These are phyloP conservation scores for Petrosia ficiformis DNA, from an alignment of 37 sponge, comb jelly and placozoan genomes.

Conservation along the genomic window DNA sequence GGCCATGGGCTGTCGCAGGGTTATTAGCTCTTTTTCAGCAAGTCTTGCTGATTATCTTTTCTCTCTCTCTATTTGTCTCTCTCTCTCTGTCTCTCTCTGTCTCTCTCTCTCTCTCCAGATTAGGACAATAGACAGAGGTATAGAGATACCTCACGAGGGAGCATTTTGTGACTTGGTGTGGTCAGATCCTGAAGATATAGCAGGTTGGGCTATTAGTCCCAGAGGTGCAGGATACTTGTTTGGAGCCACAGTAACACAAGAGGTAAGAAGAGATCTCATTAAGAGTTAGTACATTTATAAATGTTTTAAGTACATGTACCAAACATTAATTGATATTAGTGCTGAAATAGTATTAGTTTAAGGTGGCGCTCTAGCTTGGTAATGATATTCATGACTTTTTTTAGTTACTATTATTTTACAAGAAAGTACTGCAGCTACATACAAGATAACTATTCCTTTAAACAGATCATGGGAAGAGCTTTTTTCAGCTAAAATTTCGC, in stretches of 20 bases:
- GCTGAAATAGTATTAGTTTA: neutral
- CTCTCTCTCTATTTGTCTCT: neutral
- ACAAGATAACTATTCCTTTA: no score
- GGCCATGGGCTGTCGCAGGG: no score
- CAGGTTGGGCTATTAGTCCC: slow-evolving; percentile 97
- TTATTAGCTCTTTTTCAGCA: no score
- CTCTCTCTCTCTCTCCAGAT: slow-evolving; percentile 47
- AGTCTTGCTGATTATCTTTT: neutral
- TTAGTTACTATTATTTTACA: no score
- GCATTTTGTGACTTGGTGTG: slow-evolving; percentile 99
- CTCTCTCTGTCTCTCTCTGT: neutral
- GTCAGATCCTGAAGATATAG: slow-evolving; percentile 99
- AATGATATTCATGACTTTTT: no score
- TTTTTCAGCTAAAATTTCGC: no score
- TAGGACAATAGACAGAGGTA: slow-evolving; percentile 88
- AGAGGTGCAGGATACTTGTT: slow-evolving; percentile 99
- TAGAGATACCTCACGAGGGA: slow-evolving; percentile 98
- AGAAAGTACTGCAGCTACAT: no score
- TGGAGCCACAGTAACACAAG: slow-evolving; percentile 88
- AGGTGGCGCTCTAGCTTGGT: no score
- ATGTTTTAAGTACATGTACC: neutral
- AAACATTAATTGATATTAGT: neutral
- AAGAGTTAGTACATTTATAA: neutral
- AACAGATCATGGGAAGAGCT: no score
- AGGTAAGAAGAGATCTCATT: slow-evolving; percentile 48